Conservation (phyloP, 1,140 invertebrate species). For the Lasioglossum baleicum region DNA sequence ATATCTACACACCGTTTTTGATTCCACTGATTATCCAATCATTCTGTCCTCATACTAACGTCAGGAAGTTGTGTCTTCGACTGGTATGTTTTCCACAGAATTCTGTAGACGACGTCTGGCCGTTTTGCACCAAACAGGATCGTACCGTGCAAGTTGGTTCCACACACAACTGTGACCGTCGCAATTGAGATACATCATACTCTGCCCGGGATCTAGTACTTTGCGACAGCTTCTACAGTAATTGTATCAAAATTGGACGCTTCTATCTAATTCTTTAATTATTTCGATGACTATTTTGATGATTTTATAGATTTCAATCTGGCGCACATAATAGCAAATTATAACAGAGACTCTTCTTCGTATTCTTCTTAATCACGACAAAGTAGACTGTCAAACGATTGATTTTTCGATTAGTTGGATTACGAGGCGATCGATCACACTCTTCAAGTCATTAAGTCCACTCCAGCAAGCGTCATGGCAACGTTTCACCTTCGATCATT, state of each 20-base stretch:
- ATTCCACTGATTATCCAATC: neutral
- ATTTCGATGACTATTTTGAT: no score
- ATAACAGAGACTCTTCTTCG: no score
- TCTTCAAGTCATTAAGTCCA: neutral
- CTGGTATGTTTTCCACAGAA: neutral
- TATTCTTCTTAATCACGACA: no score
- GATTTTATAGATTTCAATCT: no score
- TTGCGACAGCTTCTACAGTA: neutral
- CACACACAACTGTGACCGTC: neutral
- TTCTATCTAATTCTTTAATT: no score
- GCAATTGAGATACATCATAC: slow-evolving; percentile 8
- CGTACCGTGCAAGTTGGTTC: neutral
- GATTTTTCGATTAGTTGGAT: no score
- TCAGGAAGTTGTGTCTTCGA: slow-evolving; percentile 29
- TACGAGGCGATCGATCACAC: neutral
- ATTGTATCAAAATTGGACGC: no score
- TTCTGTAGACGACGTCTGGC: neutral
- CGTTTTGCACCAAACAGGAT: neutral
- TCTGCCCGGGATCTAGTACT: neutral
- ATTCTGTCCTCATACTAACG: slow-evolving; percentile 23
- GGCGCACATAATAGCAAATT: no score
- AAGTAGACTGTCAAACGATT: no score
- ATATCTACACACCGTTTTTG: neutral
- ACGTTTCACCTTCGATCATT: no score
- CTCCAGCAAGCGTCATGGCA: no score